Conservation (phyloP, 1,140 invertebrate genomes). For the Drosophila asahinai region DNA sequence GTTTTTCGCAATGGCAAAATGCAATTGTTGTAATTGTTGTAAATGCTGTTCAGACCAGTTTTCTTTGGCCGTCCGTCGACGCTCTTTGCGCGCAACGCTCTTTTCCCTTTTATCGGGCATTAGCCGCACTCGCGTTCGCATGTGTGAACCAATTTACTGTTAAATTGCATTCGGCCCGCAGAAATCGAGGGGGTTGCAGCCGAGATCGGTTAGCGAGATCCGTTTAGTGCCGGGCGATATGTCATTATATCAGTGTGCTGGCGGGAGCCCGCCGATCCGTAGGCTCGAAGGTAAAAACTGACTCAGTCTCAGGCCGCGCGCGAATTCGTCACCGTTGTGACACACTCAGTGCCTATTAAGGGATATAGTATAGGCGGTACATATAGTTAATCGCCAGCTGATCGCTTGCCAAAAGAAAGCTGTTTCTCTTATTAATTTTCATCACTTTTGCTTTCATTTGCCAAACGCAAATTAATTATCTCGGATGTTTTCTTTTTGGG, state of each 20-base stretch:
- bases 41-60: constrained; percentile 76
- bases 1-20: constrained; percentile 37
- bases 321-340: constrained; percentile 41
- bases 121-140: constrained; percentile 35
- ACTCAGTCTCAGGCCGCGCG: constrained; percentile 1
- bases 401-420: constrained; percentile 40
- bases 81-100: constrained; percentile 12
- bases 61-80: constrained; percentile 31
- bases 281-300: constrained; percentile 32
- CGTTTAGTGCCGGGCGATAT: constrained; percentile 19
- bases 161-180: constrained; percentile 27
- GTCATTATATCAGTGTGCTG: constrained; percentile 9
- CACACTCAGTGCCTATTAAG: constrained; percentile 2
- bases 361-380: constrained; percentile 2
- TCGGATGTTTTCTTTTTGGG: constrained; percentile 4
- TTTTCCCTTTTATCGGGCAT: constrained; percentile 50
- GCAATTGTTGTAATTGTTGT: constrained; percentile 59
- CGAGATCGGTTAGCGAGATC: constrained; percentile 21
- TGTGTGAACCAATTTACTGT: constrained; percentile 28
- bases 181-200: constrained; percentile 21
- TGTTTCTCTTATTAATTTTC: constrained; percentile 51
- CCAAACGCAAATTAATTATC: constrained; percentile 44
- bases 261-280: neutral
- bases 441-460: constrained; percentile 66
- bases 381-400: constrained; percentile 43